These are phyloP conservation scores for Avahi laniger DNA, from an alignment of 2,797 vertebrate genomes.

Conservation along the genomic window DNA sequence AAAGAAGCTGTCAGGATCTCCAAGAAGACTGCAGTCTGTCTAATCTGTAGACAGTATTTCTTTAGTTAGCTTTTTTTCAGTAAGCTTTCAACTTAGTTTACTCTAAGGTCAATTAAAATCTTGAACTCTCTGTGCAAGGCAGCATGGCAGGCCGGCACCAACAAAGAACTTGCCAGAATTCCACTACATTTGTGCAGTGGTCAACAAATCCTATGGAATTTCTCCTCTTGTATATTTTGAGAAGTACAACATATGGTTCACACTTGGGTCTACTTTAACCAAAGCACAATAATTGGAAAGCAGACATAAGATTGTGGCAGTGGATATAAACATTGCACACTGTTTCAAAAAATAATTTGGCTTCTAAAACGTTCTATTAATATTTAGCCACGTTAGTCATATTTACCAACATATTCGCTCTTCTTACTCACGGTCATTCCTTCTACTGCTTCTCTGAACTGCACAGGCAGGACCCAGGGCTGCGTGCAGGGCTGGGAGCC, in stretches of 20 bases:
- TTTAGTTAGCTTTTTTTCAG: not conserved
- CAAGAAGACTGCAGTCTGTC: not conserved
- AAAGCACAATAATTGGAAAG: not conserved
- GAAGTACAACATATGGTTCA: not conserved
- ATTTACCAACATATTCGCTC: not conserved
- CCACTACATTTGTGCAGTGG: not conserved
- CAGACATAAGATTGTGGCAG: not conserved
- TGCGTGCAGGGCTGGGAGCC: not conserved
- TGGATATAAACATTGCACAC: not conserved
- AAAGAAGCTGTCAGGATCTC: not conserved
- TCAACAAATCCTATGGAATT: not conserved
- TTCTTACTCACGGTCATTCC: not conserved
- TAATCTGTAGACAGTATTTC: not conserved
- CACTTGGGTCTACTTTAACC: not conserved
- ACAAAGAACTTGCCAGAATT: not conserved
- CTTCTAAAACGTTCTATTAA: not conserved
- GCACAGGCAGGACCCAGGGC: not conserved
- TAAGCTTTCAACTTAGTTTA: not conserved
- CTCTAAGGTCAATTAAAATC: not conserved
- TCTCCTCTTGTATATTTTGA: not conserved
- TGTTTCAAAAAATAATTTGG: conserved; percentile 1
- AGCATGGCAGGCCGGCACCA: fast-evolving
- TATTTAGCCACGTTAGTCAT: not conserved
- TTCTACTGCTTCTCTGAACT: not conserved
- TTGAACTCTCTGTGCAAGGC: not conserved